These are phyloP conservation scores for Oryzias dopingdopingensis DNA, from an alignment of 2,797 vertebrate genomes.

Conservation along the genomic window DNA sequence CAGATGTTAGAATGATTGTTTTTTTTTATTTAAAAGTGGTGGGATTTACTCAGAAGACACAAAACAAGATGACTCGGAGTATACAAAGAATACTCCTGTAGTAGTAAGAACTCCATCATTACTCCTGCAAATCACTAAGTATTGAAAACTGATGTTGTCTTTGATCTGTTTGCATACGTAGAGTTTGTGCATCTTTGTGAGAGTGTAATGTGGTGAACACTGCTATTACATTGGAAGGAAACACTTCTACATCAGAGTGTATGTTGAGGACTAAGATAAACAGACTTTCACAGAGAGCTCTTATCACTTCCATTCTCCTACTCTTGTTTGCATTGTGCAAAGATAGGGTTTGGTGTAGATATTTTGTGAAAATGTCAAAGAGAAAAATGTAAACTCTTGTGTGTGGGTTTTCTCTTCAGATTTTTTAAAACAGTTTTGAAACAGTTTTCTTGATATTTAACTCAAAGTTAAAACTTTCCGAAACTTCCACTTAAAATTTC, in stretches of 20 bases:
- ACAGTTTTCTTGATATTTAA: too few relatives aligned
- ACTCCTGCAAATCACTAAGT: slow-evolving; percentile 17
- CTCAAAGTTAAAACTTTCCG: too few relatives aligned
- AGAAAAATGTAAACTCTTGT: slow-evolving; percentile 21
- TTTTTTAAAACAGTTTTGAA: too few relatives aligned
- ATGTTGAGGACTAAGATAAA: slow-evolving; percentile 83
- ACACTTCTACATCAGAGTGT: slow-evolving; percentile 78
- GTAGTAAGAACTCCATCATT: slow-evolving; percentile 5
- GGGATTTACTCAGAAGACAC: too few relatives aligned
- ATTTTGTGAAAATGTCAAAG: slow-evolving; percentile 7
- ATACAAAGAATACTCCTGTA: too few relatives aligned
- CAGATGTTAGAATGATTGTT: slow-evolving; percentile 21
- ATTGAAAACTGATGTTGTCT: slow-evolving; percentile 18
- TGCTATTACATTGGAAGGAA: slow-evolving; percentile 78
- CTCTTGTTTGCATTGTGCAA: slow-evolving; percentile 41
- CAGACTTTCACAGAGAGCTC: slow-evolving; percentile 78
- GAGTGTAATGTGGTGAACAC: slow-evolving; percentile 35
- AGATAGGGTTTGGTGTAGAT: slow-evolving; percentile 35
- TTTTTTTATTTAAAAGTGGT: neutral
- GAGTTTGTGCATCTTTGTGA: slow-evolving; percentile 1
- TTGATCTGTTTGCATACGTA: slow-evolving; percentile 5
- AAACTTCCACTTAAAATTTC: too few relatives aligned
- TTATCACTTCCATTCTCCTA: slow-evolving; percentile 72
- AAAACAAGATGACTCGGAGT: too few relatives aligned
- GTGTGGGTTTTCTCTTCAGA: neutral